Evolutionary conservation across 2,797 vertebrate genomes (phyloP), one percentile per base, ranked within the genome.

Genomic region (Dallia pectoralis): DNA sequence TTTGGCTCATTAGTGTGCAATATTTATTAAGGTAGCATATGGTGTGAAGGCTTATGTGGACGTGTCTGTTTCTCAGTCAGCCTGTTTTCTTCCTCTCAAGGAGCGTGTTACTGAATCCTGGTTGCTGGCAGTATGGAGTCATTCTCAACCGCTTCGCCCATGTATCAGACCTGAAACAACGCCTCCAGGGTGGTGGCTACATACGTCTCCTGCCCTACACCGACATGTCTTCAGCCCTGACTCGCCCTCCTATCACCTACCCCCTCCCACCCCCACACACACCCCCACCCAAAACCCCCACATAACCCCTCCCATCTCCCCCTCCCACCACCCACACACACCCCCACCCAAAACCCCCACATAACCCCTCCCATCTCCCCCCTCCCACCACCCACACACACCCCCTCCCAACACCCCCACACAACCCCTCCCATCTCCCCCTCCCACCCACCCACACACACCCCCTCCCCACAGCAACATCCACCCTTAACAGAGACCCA

Each of bases 101-200:
- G 85, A 82, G 90, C 4, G 91, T 95, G 29, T 91, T 99, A 8
- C 91, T 93, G 40, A 84, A 91, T 25, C 96, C 95, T 0, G 76
- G 69, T 3, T 91, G 89, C 67, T 99, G 97, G 97, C 97, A 97
- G 79, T 93, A 97, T 1, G 96, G 94, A 0, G 72, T 97, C 47
- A 92, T 99, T 86, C 91, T 98, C 56, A 99, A 99, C 89, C 93
- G 94, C 86, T 98, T 98, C 87, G 90, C 85, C 73, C 76, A 63
- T 8, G 78, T 91, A 33, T 70, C 82, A 5, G 88, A 92, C 59
- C 78, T 97, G 82, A 89, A 91, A 84, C 83, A 84, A 66, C 76
- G 82, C 72, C 92, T 99, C 79, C 69, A 15, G 48, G 84, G 79
- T 25, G 90, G 91, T 63, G 96, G 95, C 0, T 98, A 94, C 80